Conservation (phyloP, 2,888 invertebrate species). For the Shargacucullia verbasci region DNA sequence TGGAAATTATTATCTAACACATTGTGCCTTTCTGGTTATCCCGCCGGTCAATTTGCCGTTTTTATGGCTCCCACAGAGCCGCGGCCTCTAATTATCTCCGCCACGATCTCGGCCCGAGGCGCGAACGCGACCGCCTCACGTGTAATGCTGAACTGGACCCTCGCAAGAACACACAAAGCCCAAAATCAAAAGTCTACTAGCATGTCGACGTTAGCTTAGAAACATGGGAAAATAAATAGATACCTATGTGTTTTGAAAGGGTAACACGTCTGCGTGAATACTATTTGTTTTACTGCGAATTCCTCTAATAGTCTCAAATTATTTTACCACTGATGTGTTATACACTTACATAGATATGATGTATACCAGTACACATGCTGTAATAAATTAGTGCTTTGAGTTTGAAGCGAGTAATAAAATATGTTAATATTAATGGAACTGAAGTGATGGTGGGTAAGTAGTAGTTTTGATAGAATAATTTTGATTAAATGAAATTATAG, state of each 20-base stretch:
- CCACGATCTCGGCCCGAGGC: constrained; percentile 86
- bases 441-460: constrained; percentile 60
- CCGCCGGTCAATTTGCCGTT: constrained; percentile 89
- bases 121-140: constrained; percentile 59
- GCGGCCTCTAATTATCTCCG: constrained; percentile 88
- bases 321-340: constrained; percentile 60
- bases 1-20: constrained; percentile 90
- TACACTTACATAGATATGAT: constrained; percentile 22
- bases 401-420: constrained; percentile 45
- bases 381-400: constrained; percentile 45
- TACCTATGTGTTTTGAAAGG: constrained; percentile 72
- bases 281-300: constrained; percentile 86
- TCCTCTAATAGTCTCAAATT: constrained; percentile 75
- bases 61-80: constrained; percentile 88
- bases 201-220: constrained; percentile 68
- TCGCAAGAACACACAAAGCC: constrained; percentile 53
- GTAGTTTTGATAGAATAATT: constrained; percentile 57
- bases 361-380: constrained; percentile 16
- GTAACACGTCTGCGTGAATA: constrained; percentile 82
- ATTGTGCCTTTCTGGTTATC: constrained; percentile 89
- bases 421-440: constrained; percentile 61
- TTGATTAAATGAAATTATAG: constrained; percentile 66
- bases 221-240: constrained; percentile 84
- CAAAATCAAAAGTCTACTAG: constrained; percentile 48
- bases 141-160: constrained; percentile 51